Conservation (phyloP, 2,113 vertebrate species). For the Sapayoa aenigma region DNA sequence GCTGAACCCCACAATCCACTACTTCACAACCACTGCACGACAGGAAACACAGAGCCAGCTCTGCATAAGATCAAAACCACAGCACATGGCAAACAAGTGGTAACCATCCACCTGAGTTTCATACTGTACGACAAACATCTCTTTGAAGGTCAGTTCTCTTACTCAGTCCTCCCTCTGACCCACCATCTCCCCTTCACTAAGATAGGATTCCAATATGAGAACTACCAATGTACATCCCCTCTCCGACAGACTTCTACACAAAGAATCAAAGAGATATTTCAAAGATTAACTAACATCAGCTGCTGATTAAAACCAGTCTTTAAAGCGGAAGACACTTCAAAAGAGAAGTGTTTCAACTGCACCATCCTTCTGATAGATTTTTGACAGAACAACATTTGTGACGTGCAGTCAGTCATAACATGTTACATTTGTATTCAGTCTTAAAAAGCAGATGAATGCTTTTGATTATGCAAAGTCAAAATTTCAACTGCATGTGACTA, state of each 20-base stretch:
- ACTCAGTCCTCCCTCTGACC: neutral
- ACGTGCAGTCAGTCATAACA: neutral
- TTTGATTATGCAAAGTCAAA: constrained; percentile 12
- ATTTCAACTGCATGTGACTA: neutral
- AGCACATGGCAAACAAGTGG: neutral
- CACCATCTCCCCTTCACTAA: neutral
- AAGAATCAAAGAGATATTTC: neutral
- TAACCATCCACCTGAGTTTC: neutral
- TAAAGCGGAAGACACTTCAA: constrained; percentile 2
- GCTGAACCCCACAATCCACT: neutral
- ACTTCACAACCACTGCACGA: fast-evolving
- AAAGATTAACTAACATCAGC: neutral
- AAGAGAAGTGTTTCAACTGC: neutral
- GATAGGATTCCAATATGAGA: neutral
- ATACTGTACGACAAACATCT: neutral
- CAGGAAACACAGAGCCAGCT: neutral
- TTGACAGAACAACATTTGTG: neutral
- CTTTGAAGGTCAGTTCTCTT: neutral
- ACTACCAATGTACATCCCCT: neutral
- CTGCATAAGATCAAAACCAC: neutral
- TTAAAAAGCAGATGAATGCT: neutral
- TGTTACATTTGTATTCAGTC: neutral
- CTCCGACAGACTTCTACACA: neutral
- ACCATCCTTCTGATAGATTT: neutral
- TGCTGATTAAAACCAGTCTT: neutral